Conservation (phyloP, 2,797 vertebrate genomes). For the Limosa lapponica region DNA sequence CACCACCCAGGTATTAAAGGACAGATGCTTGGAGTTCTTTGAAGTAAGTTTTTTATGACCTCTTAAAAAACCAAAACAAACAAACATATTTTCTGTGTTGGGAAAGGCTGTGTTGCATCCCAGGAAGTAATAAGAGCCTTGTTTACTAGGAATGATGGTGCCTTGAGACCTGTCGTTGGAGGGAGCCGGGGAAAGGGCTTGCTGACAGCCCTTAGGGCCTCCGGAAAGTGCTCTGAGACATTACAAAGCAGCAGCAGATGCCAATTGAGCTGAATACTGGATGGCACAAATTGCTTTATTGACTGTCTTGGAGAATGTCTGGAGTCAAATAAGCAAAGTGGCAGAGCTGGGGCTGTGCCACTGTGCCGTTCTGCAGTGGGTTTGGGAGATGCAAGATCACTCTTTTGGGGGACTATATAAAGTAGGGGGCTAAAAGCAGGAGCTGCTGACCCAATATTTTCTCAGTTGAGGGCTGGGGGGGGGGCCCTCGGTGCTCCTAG, state of each 20-base stretch:
- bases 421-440: background rate
- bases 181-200: background rate
- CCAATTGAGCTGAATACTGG: background rate
- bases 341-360: accelerated
- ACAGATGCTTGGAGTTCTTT: background rate
- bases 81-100: background rate
- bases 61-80: background rate
- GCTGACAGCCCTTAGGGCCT: background rate
- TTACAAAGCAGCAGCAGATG: background rate
- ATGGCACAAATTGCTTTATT: background rate
- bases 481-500: background rate
- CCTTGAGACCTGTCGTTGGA: background rate
- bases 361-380: background rate
- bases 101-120: background rate
- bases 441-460: background rate
- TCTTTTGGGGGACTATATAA: background rate
- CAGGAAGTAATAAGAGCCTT: background rate
- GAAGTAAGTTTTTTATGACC: background rate
- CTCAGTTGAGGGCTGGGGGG: background rate
- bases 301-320: background rate
- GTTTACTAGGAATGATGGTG: background rate
- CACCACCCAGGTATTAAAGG: background rate
- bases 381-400: background rate
- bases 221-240: background rate
- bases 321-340: background rate